Conservation (phyloP, 2,888 invertebrate species). For the Camponotus fellah region DNA sequence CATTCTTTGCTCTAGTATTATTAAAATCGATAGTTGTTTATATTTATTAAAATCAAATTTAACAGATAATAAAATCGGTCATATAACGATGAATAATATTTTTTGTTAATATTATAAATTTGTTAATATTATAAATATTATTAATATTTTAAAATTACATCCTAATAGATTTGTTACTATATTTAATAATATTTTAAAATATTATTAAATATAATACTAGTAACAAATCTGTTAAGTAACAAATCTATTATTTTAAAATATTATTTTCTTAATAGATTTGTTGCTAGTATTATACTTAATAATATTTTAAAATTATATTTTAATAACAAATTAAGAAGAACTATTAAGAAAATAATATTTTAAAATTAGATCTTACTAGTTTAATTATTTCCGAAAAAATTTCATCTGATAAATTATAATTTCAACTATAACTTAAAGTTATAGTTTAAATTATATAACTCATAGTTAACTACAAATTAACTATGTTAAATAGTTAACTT, state of each 20-base stretch:
- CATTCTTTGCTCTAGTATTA: neutral
- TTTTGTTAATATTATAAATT: too few species aligned
- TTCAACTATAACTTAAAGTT: neutral
- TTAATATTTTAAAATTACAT: constrained; percentile 1
- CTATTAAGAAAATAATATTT: neutral
- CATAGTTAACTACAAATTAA: neutral
- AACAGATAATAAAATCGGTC: neutral
- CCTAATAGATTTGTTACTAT: neutral
- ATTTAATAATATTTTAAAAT: neutral
- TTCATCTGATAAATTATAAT: neutral
- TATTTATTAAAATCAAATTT: neutral
- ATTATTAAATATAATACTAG: neutral
- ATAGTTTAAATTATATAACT: neutral
- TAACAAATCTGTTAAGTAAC: neutral
- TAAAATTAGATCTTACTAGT: neutral
- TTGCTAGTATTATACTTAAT: too few species aligned
- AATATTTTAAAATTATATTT: too few species aligned
- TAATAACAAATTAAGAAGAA: too few species aligned
- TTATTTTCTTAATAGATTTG: neutral
- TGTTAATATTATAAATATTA: too few species aligned
- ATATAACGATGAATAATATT: neutral
- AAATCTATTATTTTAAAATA: neutral
- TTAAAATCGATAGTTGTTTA: neutral
- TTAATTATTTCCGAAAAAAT: neutral
- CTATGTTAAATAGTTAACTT: too few species aligned